Base-by-base conservation (phyloP, 2,888 invertebrate species). In the Parelbella ahira region DNA sequence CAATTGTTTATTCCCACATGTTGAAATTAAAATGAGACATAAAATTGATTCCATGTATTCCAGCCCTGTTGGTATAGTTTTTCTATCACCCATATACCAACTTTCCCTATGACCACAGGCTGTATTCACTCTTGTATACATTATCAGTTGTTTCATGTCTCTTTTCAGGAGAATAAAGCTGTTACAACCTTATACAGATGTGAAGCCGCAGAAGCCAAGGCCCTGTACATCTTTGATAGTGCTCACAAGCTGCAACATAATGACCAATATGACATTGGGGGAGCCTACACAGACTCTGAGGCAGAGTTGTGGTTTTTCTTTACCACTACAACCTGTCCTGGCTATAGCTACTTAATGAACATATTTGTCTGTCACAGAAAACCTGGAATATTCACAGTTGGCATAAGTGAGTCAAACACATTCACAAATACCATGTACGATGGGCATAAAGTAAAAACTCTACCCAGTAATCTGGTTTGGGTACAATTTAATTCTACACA, bases 251-350 rank as follows among this genome's bases (percentile, higher is more conserved):
- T 79, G n/a, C 56, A 52, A 39, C 32, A 48, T 1, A 51, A 38
- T 7, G 56, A 54, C 4, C 61, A 63, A 15, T 78, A 68, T 50
- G 73, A 80, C 28, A 78, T 87, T 15, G 86, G 86, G 15, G 86
- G 83, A 12, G 74, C 77, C 15, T 77, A 74, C 38, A 53, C 53
- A 1, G 56, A 56, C 1, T 43, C 53, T 1, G 56, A 60, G 2
- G 54, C 80, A 4, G 80, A 83, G 2, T 53, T 81, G 6, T 84
- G 82, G 82, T 87, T 87, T 47, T 79, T 68, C 38, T 74, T 51
- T 11, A 63, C 68, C 20, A 71, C 74, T 1, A 64, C 74, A 2
- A 21, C 54, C 2, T 71, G 69, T 30, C 73, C 72, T 3, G 71
- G 68, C 4, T 43, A 58, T 20, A 75, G 66, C 38, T 58, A 61